Evolutionary conservation across 2,888 invertebrate species (phyloP).

Genomic region (Lasioglossum lativentre): DNA sequence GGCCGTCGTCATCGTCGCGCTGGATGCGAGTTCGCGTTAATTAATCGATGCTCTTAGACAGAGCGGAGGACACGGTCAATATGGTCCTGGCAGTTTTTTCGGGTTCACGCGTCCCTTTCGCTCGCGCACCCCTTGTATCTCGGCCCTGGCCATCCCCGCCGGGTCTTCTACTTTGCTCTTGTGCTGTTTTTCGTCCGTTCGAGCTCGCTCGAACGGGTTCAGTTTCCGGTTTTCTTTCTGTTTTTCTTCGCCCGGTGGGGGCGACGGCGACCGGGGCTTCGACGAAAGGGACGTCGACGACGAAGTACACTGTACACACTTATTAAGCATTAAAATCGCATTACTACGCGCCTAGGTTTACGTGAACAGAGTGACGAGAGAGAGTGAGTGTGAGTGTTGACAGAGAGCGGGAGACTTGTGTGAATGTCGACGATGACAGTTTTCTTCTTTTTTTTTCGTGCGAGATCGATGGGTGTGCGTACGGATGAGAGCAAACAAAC

Average conservation of each 20-base stretch:
- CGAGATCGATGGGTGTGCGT: not conserved
- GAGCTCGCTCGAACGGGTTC: not conserved
- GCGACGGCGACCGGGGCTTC: slow-evolving; percentile 7
- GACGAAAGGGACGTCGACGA: slow-evolving; percentile 54
- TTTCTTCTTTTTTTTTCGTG: not conserved
- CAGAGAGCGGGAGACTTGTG: not conserved
- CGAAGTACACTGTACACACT: slow-evolving; percentile 58
- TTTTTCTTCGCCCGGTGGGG: not conserved
- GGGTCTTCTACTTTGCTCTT: not conserved
- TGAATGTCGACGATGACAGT: not conserved
- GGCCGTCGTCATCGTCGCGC: slow-evolving; percentile 66
- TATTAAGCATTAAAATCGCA: slow-evolving; percentile 67
- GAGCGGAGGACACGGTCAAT: slow-evolving; percentile 75
- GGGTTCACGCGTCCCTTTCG: slow-evolving; percentile 63
- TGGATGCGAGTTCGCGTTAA: slow-evolving; percentile 69
- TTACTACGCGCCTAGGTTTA: slow-evolving; percentile 70
- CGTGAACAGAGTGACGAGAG: slow-evolving; percentile 18
- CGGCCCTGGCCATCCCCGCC: not conserved
- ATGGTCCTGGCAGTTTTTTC: slow-evolving; percentile 74
- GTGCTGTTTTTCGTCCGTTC: not conserved
- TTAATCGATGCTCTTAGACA: slow-evolving; percentile 70
- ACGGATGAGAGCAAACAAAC: not conserved
- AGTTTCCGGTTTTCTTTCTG: not conserved
- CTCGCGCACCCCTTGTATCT: slow-evolving; percentile 19
- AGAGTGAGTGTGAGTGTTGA: slow-evolving; percentile 7